phyloP scores from a whole-genome alignment of 2,797 vertebrate species.

The Hydrolagus colliei region DNA sequence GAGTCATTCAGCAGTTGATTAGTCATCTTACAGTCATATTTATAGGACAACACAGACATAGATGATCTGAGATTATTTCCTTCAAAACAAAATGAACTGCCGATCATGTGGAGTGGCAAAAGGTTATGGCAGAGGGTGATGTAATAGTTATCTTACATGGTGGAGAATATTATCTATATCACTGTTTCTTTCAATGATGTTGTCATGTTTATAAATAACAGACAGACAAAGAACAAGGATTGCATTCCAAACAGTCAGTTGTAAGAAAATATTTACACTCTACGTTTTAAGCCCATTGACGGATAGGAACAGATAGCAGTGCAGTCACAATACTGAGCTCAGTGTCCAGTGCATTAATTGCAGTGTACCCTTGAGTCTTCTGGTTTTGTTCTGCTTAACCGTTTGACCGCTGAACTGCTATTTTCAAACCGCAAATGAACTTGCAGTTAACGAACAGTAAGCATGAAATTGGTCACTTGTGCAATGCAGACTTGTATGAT shows the following conservation, averaged over 20 bases:
- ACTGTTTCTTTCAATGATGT: not conserved
- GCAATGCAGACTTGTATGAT: too few relatives aligned
- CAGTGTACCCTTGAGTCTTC: not conserved
- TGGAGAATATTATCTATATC: not conserved
- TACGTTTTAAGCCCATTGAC: conserved; percentile 11
- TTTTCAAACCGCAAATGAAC: too few relatives aligned
- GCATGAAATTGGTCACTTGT: too few relatives aligned
- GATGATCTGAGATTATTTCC: not conserved
- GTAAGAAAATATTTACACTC: conserved; percentile 15
- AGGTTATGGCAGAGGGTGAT: not conserved
- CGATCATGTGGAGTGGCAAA: conserved; percentile 1
- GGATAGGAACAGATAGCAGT: not conserved
- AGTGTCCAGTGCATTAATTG: not conserved
- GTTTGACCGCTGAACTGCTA: not conserved
- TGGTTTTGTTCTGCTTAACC: not conserved
- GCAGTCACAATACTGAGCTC: too few relatives aligned
- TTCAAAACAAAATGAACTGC: not conserved
- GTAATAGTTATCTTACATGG: not conserved
- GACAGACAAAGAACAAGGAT: conserved; percentile 1
- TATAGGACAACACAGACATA: not conserved
- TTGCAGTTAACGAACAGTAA: too few relatives aligned
- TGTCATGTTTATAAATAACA: conserved; percentile 18
- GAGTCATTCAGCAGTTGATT: not conserved
- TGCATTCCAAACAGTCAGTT: conserved; percentile 4
- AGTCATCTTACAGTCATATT: not conserved